These are phyloP conservation scores for Glomeris maerens DNA, from an alignment of 1,140 invertebrate species.

Conservation along the genomic window DNA sequence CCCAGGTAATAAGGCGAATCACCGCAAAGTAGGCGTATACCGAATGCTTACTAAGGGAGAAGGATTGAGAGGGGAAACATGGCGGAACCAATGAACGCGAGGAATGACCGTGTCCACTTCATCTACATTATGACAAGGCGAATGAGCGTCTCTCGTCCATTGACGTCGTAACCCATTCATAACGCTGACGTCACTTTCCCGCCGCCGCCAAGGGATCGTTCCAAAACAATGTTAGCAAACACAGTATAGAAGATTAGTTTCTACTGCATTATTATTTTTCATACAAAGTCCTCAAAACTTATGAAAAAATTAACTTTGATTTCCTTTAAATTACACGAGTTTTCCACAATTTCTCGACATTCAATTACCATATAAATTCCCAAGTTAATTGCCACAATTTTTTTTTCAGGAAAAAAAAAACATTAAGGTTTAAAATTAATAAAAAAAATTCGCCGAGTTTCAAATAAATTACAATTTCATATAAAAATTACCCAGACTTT, in stretches of 20 bases:
- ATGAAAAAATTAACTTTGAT: background rate
- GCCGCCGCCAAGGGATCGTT: slow-evolving; percentile 3
- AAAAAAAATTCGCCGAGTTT: too few species aligned
- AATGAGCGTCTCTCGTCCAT: too few species aligned
- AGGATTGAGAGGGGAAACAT: too few species aligned
- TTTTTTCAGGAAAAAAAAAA: background rate
- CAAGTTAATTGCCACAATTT: background rate
- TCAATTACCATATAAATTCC: background rate
- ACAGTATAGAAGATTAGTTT: background rate
- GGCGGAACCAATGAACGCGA: too few species aligned
- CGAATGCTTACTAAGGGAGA: too few species aligned
- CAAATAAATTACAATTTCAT: too few species aligned
- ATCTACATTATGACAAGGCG: too few species aligned
- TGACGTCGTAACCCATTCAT: too few species aligned
- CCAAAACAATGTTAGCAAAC: slow-evolving; percentile 8
- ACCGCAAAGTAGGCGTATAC: too few species aligned
- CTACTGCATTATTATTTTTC: background rate
- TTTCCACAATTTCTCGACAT: background rate
- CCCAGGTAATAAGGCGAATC: too few species aligned
- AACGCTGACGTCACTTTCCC: background rate
- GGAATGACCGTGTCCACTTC: too few species aligned
- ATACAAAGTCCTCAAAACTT: background rate
- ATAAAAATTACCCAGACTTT: too few species aligned
- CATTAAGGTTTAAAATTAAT: background rate
- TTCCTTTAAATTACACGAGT: background rate